phyloP scores from a whole-genome alignment of 2,113 vertebrate species.

The Cheirogaleus medius region DNA sequence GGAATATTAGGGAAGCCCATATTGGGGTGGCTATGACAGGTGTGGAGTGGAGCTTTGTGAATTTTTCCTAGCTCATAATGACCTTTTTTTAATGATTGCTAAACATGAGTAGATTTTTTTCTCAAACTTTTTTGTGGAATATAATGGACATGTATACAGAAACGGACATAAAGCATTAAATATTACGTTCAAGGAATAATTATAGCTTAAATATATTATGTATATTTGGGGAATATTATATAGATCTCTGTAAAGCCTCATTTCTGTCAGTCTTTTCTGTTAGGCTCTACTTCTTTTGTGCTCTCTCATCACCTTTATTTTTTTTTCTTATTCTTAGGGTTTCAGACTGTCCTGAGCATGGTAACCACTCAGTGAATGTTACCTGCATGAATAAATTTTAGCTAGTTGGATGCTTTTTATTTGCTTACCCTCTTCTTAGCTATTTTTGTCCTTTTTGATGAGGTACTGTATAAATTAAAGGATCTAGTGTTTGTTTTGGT shows the following conservation, averaged over 20 bases:
- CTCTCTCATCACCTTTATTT: background rate
- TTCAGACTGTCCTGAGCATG: background rate
- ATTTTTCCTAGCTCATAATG: background rate
- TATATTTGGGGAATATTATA: background rate
- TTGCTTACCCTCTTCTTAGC: background rate
- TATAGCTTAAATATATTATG: background rate
- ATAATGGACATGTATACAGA: background rate
- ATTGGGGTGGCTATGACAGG: background rate
- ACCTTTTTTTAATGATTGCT: background rate
- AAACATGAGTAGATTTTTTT: background rate
- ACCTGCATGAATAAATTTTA: background rate
- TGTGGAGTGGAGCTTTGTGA: background rate
- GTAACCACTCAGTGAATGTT: background rate
- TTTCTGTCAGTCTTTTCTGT: background rate
- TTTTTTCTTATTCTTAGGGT: background rate
- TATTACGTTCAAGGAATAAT: background rate
- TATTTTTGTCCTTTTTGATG: background rate
- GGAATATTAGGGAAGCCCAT: background rate
- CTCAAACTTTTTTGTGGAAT: background rate
- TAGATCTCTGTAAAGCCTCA: background rate
- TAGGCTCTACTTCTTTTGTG: background rate
- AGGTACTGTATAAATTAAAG: background rate
- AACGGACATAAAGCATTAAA: background rate
- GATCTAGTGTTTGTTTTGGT: background rate
- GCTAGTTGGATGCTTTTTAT: background rate